These are phyloP conservation scores for Portevinia maculata DNA, from an alignment of 2,888 invertebrate species.

Conservation along the genomic window DNA sequence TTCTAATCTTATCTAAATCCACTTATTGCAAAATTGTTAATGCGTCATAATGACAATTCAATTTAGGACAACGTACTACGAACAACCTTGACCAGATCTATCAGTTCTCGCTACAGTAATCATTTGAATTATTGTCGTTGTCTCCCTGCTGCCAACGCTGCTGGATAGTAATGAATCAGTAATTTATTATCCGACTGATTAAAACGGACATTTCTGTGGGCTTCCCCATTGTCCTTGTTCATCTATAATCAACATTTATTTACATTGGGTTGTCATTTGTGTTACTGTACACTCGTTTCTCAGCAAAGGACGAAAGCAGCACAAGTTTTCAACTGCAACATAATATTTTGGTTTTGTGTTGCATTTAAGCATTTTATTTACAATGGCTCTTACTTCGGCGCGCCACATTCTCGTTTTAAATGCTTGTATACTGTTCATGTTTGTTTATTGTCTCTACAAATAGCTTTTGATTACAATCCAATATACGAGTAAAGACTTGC, in stretches of 20 bases:
- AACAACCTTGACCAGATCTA: not conserved
- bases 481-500: slow-evolving; percentile 50
- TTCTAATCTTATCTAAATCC: too few species aligned
- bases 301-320: slow-evolving; percentile 3
- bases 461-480: slow-evolving; percentile 73
- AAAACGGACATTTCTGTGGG: slow-evolving; percentile 23
- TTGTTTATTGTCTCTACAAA: slow-evolving; percentile 70
- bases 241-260: too few species aligned
- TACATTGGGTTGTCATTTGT: too few species aligned
- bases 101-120: too few species aligned
- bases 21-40: too few species aligned
- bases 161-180: slow-evolving; percentile 3
- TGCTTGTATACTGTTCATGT: slow-evolving; percentile 52
- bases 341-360: slow-evolving; percentile 37
- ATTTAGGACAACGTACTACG: too few species aligned
- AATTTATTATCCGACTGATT: slow-evolving; percentile 42
- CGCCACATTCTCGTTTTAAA: slow-evolving; percentile 33
- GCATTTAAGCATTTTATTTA: slow-evolving; percentile 55
- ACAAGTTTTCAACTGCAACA: slow-evolving; percentile 7
- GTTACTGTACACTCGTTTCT: not conserved
- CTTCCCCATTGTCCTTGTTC: not conserved
- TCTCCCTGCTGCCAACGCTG: not conserved
- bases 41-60: too few species aligned
- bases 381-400: slow-evolving; percentile 42
- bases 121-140: not conserved